Percentiles rank a stretch among this genome's conserved stretches.
Conservation (phyloP, 2,113 vertebrate genomes). For the Reinhardtius hippoglossoides region DNA sequence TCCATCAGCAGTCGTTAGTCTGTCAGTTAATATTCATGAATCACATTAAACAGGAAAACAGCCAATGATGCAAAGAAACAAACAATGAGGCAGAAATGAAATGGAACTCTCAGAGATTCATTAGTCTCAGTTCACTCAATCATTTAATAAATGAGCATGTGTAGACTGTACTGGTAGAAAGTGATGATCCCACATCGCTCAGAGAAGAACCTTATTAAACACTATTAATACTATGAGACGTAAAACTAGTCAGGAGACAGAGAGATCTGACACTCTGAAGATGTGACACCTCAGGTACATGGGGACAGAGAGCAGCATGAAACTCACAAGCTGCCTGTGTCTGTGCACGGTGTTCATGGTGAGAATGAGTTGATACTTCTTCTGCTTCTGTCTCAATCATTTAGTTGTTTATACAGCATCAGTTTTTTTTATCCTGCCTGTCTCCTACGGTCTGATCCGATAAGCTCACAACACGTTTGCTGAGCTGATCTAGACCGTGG, state of each 20-base stretch:
- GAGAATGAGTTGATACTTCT: background rate
- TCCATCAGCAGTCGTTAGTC: background rate
- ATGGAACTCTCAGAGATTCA: background rate
- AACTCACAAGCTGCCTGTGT: background rate
- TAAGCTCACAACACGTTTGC: background rate
- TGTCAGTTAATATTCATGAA: background rate
- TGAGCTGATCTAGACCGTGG: background rate
- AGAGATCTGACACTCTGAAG: background rate
- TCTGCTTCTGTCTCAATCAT: background rate
- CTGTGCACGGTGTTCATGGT: background rate
- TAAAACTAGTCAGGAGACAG: background rate
- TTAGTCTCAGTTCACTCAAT: background rate
- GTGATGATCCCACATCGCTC: background rate
- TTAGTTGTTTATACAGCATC: background rate
- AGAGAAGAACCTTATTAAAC: background rate
- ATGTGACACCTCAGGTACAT: conserved; percentile 4
- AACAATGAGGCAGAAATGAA: background rate
- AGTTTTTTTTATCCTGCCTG: background rate
- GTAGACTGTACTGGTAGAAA: background rate
- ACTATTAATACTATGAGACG: background rate
- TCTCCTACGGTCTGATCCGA: conserved; percentile 17
- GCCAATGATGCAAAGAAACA: background rate
- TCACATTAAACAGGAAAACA: background rate
- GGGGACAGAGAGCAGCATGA: background rate
- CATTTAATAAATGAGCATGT: background rate